Conservation (phyloP, 2,113 vertebrate genomes). For the Hydrochoerus hydrochaeris region DNA sequence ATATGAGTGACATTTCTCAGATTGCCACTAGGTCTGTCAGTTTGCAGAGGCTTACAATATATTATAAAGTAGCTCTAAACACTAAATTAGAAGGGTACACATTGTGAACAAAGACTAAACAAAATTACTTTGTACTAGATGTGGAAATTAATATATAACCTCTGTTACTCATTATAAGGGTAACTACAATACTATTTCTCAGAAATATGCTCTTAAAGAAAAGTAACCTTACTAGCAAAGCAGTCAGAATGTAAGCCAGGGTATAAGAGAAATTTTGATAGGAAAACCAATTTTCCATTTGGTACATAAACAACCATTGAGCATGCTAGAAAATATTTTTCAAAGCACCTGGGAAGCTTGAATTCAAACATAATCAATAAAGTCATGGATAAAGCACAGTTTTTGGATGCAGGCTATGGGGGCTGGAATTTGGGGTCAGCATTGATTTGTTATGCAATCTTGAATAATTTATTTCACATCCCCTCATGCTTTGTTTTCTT, state of each 20-base stretch:
- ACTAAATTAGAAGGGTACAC: not conserved
- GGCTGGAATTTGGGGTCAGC: not conserved
- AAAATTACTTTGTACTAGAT: not conserved
- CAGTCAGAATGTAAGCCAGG: not conserved
- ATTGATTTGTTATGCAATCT: not conserved
- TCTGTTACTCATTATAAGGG: not conserved
- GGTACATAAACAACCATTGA: not conserved
- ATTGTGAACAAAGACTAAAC: not conserved
- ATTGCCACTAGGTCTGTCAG: not conserved
- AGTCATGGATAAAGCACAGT: not conserved
- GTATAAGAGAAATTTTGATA: not conserved
- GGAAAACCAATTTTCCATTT: not conserved
- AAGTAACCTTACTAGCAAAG: not conserved
- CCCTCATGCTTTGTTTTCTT: not conserved
- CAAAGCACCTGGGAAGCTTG: not conserved
- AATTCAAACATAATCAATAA: not conserved
- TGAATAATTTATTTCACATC: not conserved
- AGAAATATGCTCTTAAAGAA: not conserved
- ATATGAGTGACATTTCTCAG: not conserved
- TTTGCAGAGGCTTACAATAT: not conserved
- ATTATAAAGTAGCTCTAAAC: not conserved
- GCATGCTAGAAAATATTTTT: constrained; percentile 8
- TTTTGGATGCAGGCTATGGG: not conserved
- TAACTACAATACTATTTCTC: not conserved
- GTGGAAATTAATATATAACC: not conserved